phyloP scores from a whole-genome alignment of 2,113 vertebrate genomes.

The Canis aureus region DNA sequence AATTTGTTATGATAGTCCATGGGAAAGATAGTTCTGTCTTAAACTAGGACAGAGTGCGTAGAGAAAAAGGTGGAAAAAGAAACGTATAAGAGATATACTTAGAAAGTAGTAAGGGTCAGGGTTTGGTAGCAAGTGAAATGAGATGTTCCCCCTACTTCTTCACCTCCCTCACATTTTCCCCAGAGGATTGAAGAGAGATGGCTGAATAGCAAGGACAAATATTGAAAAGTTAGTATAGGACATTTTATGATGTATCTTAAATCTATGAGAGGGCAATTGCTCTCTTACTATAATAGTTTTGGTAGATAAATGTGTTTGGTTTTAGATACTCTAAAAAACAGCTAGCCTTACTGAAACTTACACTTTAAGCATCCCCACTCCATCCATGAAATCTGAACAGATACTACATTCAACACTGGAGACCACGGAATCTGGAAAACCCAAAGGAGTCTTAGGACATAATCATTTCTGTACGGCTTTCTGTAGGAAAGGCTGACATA shows the following conservation, averaged over 20 bases:
- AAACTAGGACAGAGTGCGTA: not conserved
- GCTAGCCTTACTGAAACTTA: not conserved
- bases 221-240: not conserved
- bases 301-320: not conserved
- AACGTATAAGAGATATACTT: slow-evolving; percentile 6
- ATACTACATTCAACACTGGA: not conserved
- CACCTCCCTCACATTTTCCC: accelerated
- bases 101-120: not conserved
- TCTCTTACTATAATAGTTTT: not conserved
- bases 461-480: not conserved
- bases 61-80: not conserved
- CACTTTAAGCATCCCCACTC: not conserved
- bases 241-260: not conserved
- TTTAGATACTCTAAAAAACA: slow-evolving; percentile 14
- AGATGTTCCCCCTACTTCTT: not conserved
- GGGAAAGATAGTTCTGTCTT: not conserved
- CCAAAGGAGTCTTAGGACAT: not conserved
- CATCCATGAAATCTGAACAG: not conserved
- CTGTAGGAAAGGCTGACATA: not conserved
- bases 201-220: not conserved
- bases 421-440: not conserved
- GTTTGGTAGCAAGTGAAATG: not conserved
- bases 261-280: not conserved
- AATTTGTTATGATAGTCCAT: not conserved
- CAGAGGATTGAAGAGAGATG: not conserved